Evolutionary conservation across 2,797 vertebrate genomes (phyloP).

Genomic region (Artibeus jamaicensis): DNA sequence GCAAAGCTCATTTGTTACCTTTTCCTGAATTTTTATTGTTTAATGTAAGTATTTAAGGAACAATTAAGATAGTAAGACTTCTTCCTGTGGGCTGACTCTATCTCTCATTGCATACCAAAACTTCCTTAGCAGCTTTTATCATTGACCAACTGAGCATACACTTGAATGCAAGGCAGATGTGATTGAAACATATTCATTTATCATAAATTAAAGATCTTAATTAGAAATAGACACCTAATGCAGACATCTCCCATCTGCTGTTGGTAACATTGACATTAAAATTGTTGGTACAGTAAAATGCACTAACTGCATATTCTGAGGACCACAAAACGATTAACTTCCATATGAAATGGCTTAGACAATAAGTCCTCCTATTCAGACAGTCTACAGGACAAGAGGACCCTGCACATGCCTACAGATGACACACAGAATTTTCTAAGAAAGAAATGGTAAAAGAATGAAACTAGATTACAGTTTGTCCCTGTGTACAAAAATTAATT

Average conservation of each 20-base stretch:
- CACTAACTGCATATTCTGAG: slow-evolving; percentile 61
- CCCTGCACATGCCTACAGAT: background rate
- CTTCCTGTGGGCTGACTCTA: slow-evolving; percentile 41
- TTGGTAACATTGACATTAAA: slow-evolving; percentile 70
- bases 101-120: slow-evolving; percentile 55
- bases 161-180: slow-evolving; percentile 47
- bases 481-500: background rate
- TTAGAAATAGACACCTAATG: slow-evolving; percentile 68
- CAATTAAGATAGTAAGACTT: slow-evolving; percentile 42
- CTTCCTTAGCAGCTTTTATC: slow-evolving; percentile 44
- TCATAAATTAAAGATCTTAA: slow-evolving; percentile 76
- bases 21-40: slow-evolving; percentile 17
- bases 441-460: background rate
- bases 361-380: slow-evolving; percentile 14
- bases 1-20: background rate
- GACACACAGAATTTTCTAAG: background rate
- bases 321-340: slow-evolving; percentile 62
- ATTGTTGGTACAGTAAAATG: slow-evolving; percentile 68
- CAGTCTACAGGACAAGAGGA: background rate
- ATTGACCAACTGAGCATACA: slow-evolving; percentile 66
- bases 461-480: background rate
- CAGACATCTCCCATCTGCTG: slow-evolving; percentile 72
- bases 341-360: slow-evolving; percentile 41
- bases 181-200: slow-evolving; percentile 77
- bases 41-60: slow-evolving; percentile 37